Evolutionary conservation across 1,140 invertebrate genomes (phyloP).

Genomic region (Pinna nobilis): DNA sequence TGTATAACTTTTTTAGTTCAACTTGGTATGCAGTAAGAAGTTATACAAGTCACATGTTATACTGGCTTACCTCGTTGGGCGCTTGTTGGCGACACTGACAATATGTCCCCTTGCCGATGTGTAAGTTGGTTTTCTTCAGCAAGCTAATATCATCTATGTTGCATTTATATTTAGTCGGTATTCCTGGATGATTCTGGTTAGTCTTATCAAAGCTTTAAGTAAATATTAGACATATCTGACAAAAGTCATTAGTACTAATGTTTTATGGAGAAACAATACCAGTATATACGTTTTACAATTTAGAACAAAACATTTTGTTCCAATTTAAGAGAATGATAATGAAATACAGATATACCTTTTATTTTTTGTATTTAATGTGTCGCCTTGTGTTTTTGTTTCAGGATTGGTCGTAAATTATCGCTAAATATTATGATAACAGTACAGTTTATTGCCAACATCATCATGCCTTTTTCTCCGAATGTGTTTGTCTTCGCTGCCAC

Average conservation of each 20-base stretch:
- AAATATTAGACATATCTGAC: neutral
- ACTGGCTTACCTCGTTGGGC: neutral
- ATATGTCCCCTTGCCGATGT: slow-evolving; percentile 11
- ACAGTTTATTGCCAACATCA: slow-evolving; percentile 8
- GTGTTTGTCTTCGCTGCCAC: neutral
- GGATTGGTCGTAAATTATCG: neutral
- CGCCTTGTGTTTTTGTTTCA: neutral
- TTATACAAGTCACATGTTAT: neutral
- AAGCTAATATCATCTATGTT: no score
- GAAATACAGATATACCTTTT: neutral
- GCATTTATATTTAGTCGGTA: no score
- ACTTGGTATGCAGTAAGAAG: slow-evolving; percentile 1
- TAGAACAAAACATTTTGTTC: no score
- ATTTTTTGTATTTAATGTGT: neutral
- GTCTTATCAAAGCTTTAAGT: neutral
- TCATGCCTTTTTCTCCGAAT: slow-evolving; percentile 15
- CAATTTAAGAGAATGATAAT: neutral
- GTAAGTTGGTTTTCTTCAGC: no score
- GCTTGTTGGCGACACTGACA: neutral
- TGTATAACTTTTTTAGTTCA: neutral
- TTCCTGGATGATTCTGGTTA: neutral
- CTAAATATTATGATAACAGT: neutral
- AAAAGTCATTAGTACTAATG: no score
- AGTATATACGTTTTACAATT: no score
- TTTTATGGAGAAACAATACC: no score